Conservation (phyloP, 2,888 invertebrate genomes). For the Lysandra coridon region DNA sequence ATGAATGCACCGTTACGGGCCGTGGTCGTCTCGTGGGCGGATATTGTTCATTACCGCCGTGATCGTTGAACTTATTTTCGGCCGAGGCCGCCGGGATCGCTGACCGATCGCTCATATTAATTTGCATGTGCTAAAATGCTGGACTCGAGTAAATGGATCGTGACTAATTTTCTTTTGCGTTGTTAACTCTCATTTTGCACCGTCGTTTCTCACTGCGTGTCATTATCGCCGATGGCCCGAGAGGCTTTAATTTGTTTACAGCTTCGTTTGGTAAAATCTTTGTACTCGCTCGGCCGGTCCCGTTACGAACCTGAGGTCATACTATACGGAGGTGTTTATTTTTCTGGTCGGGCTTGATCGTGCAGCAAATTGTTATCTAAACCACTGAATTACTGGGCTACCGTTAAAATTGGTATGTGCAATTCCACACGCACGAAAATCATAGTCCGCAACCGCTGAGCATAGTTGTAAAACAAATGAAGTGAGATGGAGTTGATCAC, state of each 20-base stretch:
- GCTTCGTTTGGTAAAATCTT: not conserved
- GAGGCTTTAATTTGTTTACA: not conserved
- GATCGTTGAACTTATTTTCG: constrained; percentile 34
- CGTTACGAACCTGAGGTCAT: constrained; percentile 1
- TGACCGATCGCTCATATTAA: constrained; percentile 57
- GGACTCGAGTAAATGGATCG: constrained; percentile 32
- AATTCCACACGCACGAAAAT: constrained; percentile 17
- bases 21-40: constrained; percentile 30
- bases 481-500: not conserved
- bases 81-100: constrained; percentile 56
- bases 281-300: not conserved
- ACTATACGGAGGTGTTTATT: not conserved
- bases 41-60: constrained; percentile 34
- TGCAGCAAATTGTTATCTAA: constrained; percentile 9
- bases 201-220: constrained; percentile 3
- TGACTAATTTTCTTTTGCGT: constrained; percentile 52
- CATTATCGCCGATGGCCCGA: not conserved
- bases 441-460: not conserved
- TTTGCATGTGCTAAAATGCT: constrained; percentile 51
- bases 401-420: constrained; percentile 7
- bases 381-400: not conserved
- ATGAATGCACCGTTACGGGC: constrained; percentile 24
- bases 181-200: constrained; percentile 14
- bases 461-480: constrained; percentile 20
- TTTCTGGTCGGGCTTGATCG: not conserved